Evolutionary conservation across 2,797 vertebrate species (phyloP), one percentile per base, ranked within the genome.

Genomic region (Microtus obscurus): DNA sequence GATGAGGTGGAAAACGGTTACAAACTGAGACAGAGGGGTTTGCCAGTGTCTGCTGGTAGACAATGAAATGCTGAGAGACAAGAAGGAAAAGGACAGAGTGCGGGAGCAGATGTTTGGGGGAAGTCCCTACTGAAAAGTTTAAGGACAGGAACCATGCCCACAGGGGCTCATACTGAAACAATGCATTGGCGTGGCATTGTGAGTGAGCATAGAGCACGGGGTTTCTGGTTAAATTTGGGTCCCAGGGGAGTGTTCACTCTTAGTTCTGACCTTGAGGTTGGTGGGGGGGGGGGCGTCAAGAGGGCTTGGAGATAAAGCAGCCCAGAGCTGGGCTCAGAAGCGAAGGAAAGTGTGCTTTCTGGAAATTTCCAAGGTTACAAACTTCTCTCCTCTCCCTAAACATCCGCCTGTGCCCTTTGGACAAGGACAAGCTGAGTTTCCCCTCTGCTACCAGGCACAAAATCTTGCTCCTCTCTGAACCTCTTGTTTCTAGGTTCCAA

Each of bases 401-500:
- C 27, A 56, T 63, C 88, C 19, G 37, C 40, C 73, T 87, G 16
- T 4, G 29, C n/a, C 73, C 7, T 77, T 11, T 56, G 25, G 85
- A 95, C 34, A 96, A 56, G 53, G 34, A 91, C 34, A 77, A 34
- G 0, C 3, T 90, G 8, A 78, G 17, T 29, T 86, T 76, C 0
- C 16, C 31, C 37, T 87, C 80, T 71, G 76, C 43, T 92, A n/a
- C 13, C 4, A 91, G 19, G 7, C 14, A 56, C 4, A 8, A 65
- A 73, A 31, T 40, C 53, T 17, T 45, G 14, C 61, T 21, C 27
- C n/a, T 89, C 31, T 89, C 90, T 82, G 51, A 56, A 16, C 31
- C 90, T 51, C 85, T 92, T 89, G 96, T 93, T 87, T 95, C 31
- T 13, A 43, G 27, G 61, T 93, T 25, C 85, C 37, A 17, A 16